Evolutionary conservation across 2,888 invertebrate species (phyloP), one percentile per base, ranked within the genome.

Genomic region (Charanyca ferruginea): DNA sequence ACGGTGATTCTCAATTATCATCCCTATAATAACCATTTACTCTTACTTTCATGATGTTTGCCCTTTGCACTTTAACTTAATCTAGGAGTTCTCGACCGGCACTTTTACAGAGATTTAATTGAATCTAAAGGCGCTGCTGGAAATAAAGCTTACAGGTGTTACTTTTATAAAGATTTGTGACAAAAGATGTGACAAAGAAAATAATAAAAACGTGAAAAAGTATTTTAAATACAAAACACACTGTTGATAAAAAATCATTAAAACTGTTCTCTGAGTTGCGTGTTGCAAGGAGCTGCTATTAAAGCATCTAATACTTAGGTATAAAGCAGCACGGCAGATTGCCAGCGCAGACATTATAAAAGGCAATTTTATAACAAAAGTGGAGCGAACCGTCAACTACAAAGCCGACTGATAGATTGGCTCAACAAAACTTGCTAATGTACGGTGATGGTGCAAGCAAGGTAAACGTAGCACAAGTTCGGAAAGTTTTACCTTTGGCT

Each of bases 1-100:
- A 80, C 82, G 78, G 79, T 80, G 73, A 83, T 84, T 80, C 81
- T 83, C 83, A 87, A n/a, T 89, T 86, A 84, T 83, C 80, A 85
- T 81, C 78, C 76, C 82, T 77, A 81, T 79, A 81, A 85, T 83
- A 85, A 83, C 79, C 73, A 67, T 81, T 81, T 59, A 62, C 59
- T 69, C 66, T 76, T 73, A 61, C 77, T 80, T 72, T 76, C 60
- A 71, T 65, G 59, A 79, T 68, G 67, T 75, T 82, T 75, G 65
- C 67, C 73, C 69, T 83, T 81, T 81, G 76, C 62, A 52, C 67
- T 65, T 74, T 52, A 51, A 59, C 51, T 64, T 63, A 63, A 59
- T 62, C 48, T 61, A 45, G 42, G 3, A 65, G 13, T 54, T 35
- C 38, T 44, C 23, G 8, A 35, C 47, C 7, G n/a, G 25, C 25